Evolutionary conservation across 1,140 invertebrate species (phyloP).

Genomic region (Procambarus clarkii): DNA sequence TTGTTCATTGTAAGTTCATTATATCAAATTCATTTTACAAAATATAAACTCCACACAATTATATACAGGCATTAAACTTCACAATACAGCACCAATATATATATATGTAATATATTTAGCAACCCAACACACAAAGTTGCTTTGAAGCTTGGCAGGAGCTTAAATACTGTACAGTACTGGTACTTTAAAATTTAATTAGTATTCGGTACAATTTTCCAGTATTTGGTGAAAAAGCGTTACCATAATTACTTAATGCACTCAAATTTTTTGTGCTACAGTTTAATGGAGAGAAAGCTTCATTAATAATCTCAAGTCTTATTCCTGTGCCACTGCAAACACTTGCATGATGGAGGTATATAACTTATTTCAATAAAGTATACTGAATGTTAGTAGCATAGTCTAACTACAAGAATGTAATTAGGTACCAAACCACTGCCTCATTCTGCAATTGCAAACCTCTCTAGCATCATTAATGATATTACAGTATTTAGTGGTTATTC

Average conservation of each 20-base stretch:
- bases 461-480: too few relatives aligned
- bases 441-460: neutral
- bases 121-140: constrained; percentile 18
- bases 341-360: too few relatives aligned
- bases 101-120: constrained; percentile 17
- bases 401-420: neutral
- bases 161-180: neutral
- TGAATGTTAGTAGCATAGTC: neutral
- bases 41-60: constrained; percentile 42
- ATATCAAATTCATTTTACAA: constrained; percentile 48
- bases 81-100: constrained; percentile 35
- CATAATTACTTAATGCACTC: neutral
- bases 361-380: neutral
- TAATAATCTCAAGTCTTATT: neutral
- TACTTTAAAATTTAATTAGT: too few relatives aligned
- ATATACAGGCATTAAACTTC: constrained; percentile 32
- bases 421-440: neutral
- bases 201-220: neutral
- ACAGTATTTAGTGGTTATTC: too few relatives aligned
- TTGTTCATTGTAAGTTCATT: neutral
- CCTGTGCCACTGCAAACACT: too few relatives aligned
- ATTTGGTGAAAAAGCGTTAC: neutral
- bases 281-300: neutral
- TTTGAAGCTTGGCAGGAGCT: constrained; percentile 35
- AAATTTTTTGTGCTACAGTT: neutral